Conservation (phyloP, 1,140 invertebrate genomes). For the Drosophila pseudoananassae region DNA sequence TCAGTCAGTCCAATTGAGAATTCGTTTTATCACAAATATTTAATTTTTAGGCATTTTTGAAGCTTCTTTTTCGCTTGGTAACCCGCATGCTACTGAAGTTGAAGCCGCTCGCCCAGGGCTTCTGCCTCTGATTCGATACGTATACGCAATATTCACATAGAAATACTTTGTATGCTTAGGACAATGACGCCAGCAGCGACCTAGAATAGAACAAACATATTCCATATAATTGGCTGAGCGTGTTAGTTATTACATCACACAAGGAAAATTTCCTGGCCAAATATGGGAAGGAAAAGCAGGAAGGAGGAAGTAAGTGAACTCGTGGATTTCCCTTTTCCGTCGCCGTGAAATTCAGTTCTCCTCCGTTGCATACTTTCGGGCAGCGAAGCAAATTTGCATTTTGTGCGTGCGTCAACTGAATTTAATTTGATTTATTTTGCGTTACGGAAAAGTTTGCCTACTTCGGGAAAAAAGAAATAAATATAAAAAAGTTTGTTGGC, state of each 20-base stretch:
- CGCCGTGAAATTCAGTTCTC: not conserved
- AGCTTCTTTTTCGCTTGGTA: conserved; percentile 16
- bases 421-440: conserved; percentile 73
- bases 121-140: conserved; percentile 14
- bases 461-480: not conserved
- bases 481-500: not conserved
- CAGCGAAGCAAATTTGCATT: conserved; percentile 36
- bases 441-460: conserved; percentile 22
- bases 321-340: not conserved
- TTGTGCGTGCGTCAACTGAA: conserved; percentile 52
- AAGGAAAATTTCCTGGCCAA: conserved; percentile 8
- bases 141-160: conserved; percentile 19
- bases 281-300: not conserved
- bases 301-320: conserved; percentile 8
- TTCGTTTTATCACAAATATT: not conserved
- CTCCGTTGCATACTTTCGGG: conserved; percentile 60
- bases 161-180: conserved; percentile 9
- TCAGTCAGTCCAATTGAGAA: not conserved
- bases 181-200: conserved; percentile 56
- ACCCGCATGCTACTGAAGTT: conserved; percentile 30
- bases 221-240: conserved; percentile 38
- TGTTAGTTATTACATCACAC: conserved; percentile 48
- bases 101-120: not conserved
- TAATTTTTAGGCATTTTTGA: not conserved
- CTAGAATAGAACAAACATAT: conserved; percentile 50